phyloP scores from a whole-genome alignment of 1,140 invertebrate species.

The Antheraea mylitta region DNA sequence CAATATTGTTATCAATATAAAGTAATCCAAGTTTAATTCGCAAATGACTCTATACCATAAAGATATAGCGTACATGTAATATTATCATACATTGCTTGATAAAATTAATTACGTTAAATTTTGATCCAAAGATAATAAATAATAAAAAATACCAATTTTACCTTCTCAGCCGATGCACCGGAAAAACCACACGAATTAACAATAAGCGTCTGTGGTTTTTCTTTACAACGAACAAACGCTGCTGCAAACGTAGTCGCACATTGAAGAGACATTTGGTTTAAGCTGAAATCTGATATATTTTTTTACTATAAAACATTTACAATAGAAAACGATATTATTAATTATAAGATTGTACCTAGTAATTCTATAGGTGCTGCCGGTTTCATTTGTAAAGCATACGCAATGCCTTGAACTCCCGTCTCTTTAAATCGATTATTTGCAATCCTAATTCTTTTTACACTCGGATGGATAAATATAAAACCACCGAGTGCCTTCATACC shows the following conservation, averaged over 20 bases:
- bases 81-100: neutral
- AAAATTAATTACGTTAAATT: neutral
- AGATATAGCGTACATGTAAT: neutral
- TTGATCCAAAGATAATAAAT: neutral
- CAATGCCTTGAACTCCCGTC: conserved; percentile 62
- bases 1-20: neutral
- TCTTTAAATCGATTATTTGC: conserved; percentile 71
- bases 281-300: conserved; percentile 56
- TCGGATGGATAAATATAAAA: conserved; percentile 63
- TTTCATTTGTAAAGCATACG: conserved; percentile 71
- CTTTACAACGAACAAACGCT: conserved; percentile 69
- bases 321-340: neutral
- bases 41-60: neutral
- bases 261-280: conserved; percentile 67
- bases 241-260: conserved; percentile 70
- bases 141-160: conserved; percentile 15
- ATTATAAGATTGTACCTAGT: conserved; percentile 44
- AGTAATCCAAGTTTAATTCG: neutral
- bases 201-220: conserved; percentile 69
- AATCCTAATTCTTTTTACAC: conserved; percentile 59
- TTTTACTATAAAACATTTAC: neutral
- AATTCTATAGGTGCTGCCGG: conserved; percentile 63
- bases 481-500: conserved; percentile 71
- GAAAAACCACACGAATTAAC: conserved; percentile 66
- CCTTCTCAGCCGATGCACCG: conserved; percentile 65